A percentile compares a stretch with the other conserved stretches of the same genome.
phyloP scores from a whole-genome alignment of 2,797 vertebrate species.

The Euthynnus affinis region DNA sequence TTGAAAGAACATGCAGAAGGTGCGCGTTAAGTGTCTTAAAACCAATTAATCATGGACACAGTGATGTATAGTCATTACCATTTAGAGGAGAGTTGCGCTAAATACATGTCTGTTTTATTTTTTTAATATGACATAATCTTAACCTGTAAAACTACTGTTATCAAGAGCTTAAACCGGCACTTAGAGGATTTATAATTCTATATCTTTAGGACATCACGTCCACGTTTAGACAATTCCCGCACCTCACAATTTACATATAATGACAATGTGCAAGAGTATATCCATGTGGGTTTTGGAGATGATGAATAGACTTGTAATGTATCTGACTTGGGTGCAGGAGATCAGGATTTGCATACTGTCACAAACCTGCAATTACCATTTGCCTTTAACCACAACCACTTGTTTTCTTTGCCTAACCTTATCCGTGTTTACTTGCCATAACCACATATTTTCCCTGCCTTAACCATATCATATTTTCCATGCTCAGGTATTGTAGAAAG shows the following conservation, averaged over 20 bases:
- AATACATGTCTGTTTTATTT: neutral
- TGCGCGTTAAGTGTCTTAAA: neutral
- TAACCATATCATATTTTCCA: too few relatives aligned
- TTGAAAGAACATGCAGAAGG: conserved; percentile 13
- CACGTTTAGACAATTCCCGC: too few relatives aligned
- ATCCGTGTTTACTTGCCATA: too few relatives aligned
- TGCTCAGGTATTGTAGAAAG: too few relatives aligned
- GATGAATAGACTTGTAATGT: neutral
- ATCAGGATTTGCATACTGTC: neutral
- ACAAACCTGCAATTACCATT: neutral
- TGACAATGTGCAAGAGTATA: too few relatives aligned
- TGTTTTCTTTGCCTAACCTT: too few relatives aligned
- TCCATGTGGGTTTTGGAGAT: neutral
- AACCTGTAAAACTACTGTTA: too few relatives aligned
- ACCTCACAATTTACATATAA: too few relatives aligned
- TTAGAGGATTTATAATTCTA: too few relatives aligned
- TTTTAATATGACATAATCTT: neutral
- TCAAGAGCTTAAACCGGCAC: too few relatives aligned
- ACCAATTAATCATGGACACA: conserved; percentile 30
- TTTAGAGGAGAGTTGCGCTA: neutral
- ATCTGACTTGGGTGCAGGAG: neutral
- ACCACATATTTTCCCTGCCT: too few relatives aligned
- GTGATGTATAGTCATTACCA: neutral
- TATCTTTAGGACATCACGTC: too few relatives aligned
- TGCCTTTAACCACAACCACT: neutral